Conservation (phyloP, 2,113 vertebrate species). For the Caretta caretta region DNA sequence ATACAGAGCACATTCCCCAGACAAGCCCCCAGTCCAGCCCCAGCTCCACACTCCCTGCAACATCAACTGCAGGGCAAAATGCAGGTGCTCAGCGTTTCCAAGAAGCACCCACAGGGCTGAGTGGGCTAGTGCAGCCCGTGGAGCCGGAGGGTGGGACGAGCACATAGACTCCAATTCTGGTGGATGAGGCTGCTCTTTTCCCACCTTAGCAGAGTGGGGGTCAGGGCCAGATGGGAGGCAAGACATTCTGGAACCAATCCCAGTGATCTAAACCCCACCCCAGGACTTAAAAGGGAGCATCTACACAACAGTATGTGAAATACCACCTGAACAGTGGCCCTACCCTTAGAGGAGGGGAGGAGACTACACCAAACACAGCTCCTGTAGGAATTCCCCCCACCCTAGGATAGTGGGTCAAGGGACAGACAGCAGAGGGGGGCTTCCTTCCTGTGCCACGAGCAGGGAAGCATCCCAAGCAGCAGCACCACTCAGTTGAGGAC, state of each 20-base stretch:
- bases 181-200: neutral
- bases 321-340: neutral
- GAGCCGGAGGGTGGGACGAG: neutral
- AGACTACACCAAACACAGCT: neutral
- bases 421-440: neutral
- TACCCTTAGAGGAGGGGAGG: neutral
- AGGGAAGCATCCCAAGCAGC: neutral
- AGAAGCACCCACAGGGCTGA: neutral
- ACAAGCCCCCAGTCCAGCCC: neutral
- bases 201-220: neutral
- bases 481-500: neutral
- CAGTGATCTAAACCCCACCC: neutral
- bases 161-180: neutral
- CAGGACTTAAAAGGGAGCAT: fast-evolving
- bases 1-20: neutral
- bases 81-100: neutral
- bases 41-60: neutral
- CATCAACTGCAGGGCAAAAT: neutral
- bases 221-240: neutral
- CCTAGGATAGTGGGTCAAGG: fast-evolving
- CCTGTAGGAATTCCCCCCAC: fast-evolving
- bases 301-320: neutral
- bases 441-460: fast-evolving
- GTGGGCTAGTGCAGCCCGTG: neutral
- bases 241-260: fast-evolving